These are phyloP conservation scores for Microctenopoma stevenorrisi DNA, from an alignment of 2,797 vertebrate species.

Conservation along the genomic window DNA sequence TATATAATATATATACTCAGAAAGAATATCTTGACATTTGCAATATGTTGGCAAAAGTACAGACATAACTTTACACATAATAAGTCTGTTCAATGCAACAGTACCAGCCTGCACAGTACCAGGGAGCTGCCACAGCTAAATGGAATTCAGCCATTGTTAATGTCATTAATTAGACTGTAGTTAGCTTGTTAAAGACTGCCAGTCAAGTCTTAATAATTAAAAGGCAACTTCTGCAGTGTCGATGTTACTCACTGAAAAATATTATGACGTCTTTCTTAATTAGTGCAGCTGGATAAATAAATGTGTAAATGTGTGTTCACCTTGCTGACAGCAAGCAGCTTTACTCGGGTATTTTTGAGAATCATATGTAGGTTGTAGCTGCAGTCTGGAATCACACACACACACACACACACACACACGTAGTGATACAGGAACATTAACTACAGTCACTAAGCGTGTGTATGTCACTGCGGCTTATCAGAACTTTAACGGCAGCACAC, in stretches of 20 bases:
- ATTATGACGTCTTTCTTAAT: slow-evolving; percentile 36
- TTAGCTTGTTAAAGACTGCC: slow-evolving; percentile 12
- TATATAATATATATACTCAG: too few relatives aligned
- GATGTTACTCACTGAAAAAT: slow-evolving; percentile 28
- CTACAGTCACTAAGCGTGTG: slow-evolving; percentile 17
- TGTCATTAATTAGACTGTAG: slow-evolving; percentile 27
- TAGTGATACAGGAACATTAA: slow-evolving; percentile 7
- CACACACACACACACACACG: neutral
- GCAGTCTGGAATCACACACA: neutral
- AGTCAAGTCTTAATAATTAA: slow-evolving; percentile 24
- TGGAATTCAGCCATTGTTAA: neutral
- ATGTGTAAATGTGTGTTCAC: neutral
- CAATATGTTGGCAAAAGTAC: neutral
- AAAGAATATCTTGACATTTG: neutral
- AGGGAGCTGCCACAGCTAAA: neutral
- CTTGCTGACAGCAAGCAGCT: slow-evolving; percentile 14
- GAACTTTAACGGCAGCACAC: slow-evolving; percentile 57
- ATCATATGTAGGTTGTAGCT: slow-evolving; percentile 16
- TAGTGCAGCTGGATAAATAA: slow-evolving; percentile 14
- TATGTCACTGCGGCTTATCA: slow-evolving; percentile 45
- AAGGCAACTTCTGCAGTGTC: slow-evolving; percentile 17
- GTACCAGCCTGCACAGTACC: neutral
- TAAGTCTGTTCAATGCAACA: neutral
- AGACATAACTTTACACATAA: neutral
- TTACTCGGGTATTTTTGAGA: slow-evolving; percentile 1